Evolutionary conservation across 2,797 vertebrate genomes (phyloP), one percentile per base, ranked within the genome.

Genomic region (Aythya fuligula): DNA sequence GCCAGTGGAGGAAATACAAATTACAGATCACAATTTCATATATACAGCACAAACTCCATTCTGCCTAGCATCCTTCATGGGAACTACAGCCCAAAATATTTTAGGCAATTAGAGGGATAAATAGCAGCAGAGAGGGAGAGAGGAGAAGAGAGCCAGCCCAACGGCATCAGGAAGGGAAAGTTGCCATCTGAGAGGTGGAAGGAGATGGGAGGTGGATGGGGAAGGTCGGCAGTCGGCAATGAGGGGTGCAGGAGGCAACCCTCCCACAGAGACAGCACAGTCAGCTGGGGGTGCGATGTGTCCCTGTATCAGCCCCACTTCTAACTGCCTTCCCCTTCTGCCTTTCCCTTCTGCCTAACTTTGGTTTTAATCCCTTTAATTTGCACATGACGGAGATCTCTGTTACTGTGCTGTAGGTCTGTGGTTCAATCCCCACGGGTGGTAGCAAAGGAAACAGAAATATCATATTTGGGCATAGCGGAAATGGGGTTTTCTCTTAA

Each of bases 381-480:
- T 93, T 4, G 4, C 72, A 83, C 54, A 78, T 0, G 82, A 85
- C 12, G 85, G 85, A 92, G 65, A 90, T n/a, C 80, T 83, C 90
- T 62, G 32, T 65, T 80, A 78, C 72, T 75, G 79, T 84, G 95
- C 90, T 96, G 93, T 92, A 97, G 92, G 93, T 96, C 93, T 94
- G 93, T 89, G 91, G 87, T 89, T 94, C 92, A 94, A 87, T 89
- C 24, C 82, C 39, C 87, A 89, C 0, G 38, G 49, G 89, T 72
- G 69, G 69, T 45, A 92, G 71, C 61, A 93, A 90, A 93, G 61
- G 72, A 87, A 95, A 92, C 18, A 94, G 58, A 93, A 95, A 71
- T 89, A 87, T 64, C 2, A 49, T 58, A 82, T 89, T 41, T 9
- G 84, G 75, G 69, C 69, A 85, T 5, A 75, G 53, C 45, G 36